These are phyloP conservation scores for Pelusios castaneus DNA, from an alignment of 2,113 vertebrate species.

Conservation along the genomic window DNA sequence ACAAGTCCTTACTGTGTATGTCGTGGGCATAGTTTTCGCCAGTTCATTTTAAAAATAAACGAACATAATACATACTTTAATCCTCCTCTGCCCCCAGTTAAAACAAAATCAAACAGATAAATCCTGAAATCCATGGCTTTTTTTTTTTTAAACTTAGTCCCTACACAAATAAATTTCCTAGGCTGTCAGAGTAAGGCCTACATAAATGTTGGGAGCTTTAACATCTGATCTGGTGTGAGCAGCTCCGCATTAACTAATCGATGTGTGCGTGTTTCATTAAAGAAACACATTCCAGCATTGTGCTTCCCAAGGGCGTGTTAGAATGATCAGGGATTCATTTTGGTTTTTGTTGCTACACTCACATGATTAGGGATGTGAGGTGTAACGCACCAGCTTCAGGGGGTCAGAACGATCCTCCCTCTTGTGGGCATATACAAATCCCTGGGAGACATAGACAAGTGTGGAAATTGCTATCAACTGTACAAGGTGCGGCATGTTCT, in stretches of 20 bases:
- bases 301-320: neutral
- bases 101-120: neutral
- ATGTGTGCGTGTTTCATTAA: fast-evolving
- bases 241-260: neutral
- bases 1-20: conserved; percentile 32
- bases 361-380: neutral
- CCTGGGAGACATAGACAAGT: neutral
- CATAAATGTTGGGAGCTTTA: neutral
- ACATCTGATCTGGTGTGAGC: neutral
- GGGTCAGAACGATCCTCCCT: neutral
- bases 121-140: neutral
- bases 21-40: neutral
- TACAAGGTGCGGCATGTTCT: fast-evolving
- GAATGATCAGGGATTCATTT: no score
- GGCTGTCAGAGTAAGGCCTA: neutral
- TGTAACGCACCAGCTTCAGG: neutral
- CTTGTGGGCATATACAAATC: neutral
- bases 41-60: conserved; percentile 12
- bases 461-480: neutral
- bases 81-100: neutral
- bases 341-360: neutral
- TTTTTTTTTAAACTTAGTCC: neutral
- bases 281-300: fast-evolving
- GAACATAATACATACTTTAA: conserved; percentile 3
- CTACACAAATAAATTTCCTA: neutral